A percentile compares a stretch with the other conserved stretches of the same genome.
Conservation (phyloP, 2,113 vertebrate species). For the Hiodon alosoides region DNA sequence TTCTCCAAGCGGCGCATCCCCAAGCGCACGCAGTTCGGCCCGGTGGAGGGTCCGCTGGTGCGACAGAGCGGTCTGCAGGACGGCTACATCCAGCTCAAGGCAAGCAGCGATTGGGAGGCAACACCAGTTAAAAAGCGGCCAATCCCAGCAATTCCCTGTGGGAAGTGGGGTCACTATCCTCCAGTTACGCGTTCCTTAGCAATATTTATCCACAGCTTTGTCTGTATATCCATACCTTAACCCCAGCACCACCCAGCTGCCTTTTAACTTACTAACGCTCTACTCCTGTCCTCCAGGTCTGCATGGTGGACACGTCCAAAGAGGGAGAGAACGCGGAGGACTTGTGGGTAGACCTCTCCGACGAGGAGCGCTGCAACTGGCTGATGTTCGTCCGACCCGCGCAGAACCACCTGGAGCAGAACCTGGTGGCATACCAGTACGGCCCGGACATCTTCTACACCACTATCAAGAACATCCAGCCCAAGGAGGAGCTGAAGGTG, state of each 20-base stretch:
- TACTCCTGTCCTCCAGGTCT: constrained; percentile 60
- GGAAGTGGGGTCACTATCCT: too few relatives aligned
- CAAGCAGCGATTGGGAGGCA: constrained; percentile 35
- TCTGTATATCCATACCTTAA: too few relatives aligned
- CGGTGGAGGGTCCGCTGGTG: constrained; percentile 84
- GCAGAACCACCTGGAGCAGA: constrained; percentile 94
- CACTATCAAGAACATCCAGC: constrained; percentile 93
- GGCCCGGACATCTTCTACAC: constrained; percentile 93
- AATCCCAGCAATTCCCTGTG: too few relatives aligned
- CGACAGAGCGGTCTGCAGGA: constrained; percentile 78
- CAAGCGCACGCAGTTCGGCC: constrained; percentile 93
- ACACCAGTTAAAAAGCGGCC: background rate
- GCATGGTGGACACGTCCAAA: constrained; percentile 74
- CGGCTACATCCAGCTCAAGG: constrained; percentile 87
- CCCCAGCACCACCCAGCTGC: too few relatives aligned
- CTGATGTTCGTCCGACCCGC: constrained; percentile 97
- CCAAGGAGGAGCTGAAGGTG: constrained; percentile 97
- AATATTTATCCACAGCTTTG: too few relatives aligned
- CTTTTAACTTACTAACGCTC: too few relatives aligned
- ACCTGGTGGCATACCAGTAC: constrained; percentile 93
- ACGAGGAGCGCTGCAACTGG: constrained; percentile 94
- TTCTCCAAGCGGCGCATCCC: constrained; percentile 93
- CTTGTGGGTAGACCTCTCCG: constrained; percentile 88
- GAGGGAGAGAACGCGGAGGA: constrained; percentile 72
- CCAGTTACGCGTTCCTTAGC: too few relatives aligned